Evolutionary conservation across 2,113 vertebrate genomes (phyloP), one percentile per base, ranked within the genome.

Genomic region (Eulemur macaco): DNA sequence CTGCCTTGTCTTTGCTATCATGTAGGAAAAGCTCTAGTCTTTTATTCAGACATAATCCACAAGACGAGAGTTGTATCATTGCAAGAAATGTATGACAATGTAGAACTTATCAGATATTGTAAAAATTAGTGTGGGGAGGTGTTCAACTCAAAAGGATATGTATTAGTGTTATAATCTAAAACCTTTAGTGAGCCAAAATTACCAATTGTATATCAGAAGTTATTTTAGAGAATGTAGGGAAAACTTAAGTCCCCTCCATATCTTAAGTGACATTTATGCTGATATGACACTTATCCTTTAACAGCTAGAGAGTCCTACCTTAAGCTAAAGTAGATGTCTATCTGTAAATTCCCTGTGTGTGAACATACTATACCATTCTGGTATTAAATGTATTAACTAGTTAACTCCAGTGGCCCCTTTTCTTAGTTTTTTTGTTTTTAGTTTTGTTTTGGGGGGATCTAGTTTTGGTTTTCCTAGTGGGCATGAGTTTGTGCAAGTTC

Each of bases 1-100:
- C 14, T 89, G 18, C 78, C n/a, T 83, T 82, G 18, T 78, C n/a
- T 83, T 82, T 95, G 39, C 54, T 82, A 34, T 78, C 71, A 78
- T 71, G 50, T 96, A 83, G 95, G 52, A 91, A 90, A 96, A 91
- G 3, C 64, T 89, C 12, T 91, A 81, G 56, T 83, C 42, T 81
- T 90, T 58, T 64, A 89, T 76, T 84, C 69, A 89, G 68, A 64
- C 15, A 86, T n/a, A 76, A 8, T 37, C 23, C 52, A 84, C 31
- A 93, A 50, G 4, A 93, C 37, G 5, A 78, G 21, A 83, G n/a
- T 92, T 82, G 21, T 78, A 78, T 47, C 56, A 71, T 18, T 90
- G 64, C 63, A 94, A 93, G 69, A 87, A 86, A 86, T 96, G 6
- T 84, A 6, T 93, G 60, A 88, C 37, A 82, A 31, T 89, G 12